A percentile compares a stretch with the other conserved stretches of the same genome.
Evolutionary conservation across 2,888 invertebrate species (phyloP).

Genomic region (Ormyrus pomaceus): DNA sequence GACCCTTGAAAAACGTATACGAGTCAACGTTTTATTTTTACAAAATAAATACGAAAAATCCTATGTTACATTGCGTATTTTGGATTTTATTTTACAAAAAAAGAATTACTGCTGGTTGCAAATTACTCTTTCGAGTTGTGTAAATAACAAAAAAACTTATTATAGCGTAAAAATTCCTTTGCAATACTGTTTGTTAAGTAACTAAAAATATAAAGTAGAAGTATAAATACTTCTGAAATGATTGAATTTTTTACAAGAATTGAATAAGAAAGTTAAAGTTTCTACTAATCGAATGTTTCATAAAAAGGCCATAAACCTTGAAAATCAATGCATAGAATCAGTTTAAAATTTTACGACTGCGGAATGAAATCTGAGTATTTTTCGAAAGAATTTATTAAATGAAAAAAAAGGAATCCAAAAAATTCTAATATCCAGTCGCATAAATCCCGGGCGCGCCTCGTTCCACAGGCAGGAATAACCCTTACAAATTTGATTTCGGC

Average conservation of each 20-base stretch:
- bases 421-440: too few relatives aligned
- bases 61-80: not conserved
- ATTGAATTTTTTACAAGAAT: constrained; percentile 18
- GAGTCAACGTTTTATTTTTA: not conserved
- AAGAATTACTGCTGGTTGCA: not conserved
- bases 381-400: constrained; percentile 13
- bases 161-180: too few relatives aligned
- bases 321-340: constrained; percentile 24
- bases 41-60: not conserved
- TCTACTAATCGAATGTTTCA: constrained; percentile 19
- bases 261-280: not conserved
- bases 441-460: too few relatives aligned
- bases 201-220: not conserved
- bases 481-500: not conserved
- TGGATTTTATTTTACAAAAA: not conserved
- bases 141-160: too few relatives aligned
- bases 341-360: constrained; percentile 29
- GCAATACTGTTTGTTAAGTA: not conserved
- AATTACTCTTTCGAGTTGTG: too few relatives aligned
- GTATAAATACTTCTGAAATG: not conserved
- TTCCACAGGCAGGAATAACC: too few relatives aligned
- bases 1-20: not conserved
- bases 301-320: constrained; percentile 6
- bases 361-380: constrained; percentile 9
- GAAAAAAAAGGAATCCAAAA: not conserved